Conservation (phyloP, 2,888 invertebrate genomes). For the Euzophera pinguis region DNA sequence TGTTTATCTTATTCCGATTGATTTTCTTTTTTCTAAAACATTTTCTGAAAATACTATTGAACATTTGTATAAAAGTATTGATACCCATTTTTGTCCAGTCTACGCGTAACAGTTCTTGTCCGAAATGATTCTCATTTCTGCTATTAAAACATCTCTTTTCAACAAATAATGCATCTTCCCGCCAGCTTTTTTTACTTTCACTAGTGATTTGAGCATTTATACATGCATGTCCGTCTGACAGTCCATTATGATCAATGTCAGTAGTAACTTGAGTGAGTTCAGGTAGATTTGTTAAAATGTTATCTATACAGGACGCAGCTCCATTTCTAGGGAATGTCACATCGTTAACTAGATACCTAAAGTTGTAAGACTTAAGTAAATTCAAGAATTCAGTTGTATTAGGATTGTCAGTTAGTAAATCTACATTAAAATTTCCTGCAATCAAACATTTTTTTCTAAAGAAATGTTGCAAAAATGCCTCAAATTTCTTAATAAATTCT, state of each 20-base stretch:
- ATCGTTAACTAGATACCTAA: neutral
- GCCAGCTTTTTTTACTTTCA: neutral
- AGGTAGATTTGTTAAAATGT: neutral
- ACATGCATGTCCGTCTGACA: neutral
- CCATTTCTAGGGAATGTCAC: neutral
- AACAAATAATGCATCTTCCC: too few species aligned
- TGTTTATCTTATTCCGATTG: neutral
- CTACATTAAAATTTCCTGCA: neutral
- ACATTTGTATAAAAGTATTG: neutral
- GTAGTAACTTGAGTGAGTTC: neutral
- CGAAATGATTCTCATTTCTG: too few species aligned
- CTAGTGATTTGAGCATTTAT: neutral
- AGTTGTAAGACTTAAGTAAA: neutral
- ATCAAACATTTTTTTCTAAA: neutral
- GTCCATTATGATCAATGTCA: neutral
- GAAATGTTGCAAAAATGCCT: too few species aligned
- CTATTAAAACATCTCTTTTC: too few species aligned
- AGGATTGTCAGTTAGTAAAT: neutral
- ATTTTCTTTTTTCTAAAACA: neutral
- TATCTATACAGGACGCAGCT: neutral
- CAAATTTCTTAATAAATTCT: too few species aligned
- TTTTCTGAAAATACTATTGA: too few species aligned
- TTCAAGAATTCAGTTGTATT: neutral
- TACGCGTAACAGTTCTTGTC: too few species aligned
- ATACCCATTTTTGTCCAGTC: neutral